Evolutionary conservation across 2,888 invertebrate species (phyloP), one percentile per base, ranked within the genome.

Genomic region (Gymnocheta viridis): DNA sequence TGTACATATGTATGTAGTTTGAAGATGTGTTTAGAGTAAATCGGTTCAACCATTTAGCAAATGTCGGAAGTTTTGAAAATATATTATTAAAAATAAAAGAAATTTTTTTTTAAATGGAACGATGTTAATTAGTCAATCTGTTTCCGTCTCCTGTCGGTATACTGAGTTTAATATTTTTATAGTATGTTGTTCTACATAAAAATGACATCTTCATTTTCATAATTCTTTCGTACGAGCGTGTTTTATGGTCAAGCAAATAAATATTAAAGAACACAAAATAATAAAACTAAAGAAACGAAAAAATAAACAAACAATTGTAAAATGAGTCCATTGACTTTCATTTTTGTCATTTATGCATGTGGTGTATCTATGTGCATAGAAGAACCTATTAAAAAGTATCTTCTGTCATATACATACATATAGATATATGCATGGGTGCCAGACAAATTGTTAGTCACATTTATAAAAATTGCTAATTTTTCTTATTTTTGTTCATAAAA

Each of bases 261-360:
- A 76, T 44, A 73, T 49, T 12, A 69, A 29, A 58, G 14, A 38
- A 24, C 35, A 54, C 9, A 69, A 41, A 79, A 70, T 44, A 62
- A 54, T 51, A 12, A 41, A 74, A 41, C 54, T 29, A 64, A 69
- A 58, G 64, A 67, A 60, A 69, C 69, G 66, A 72, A 72, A 54
- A 80, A 78, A 69, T 44, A 79, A 73, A 79, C 47, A 64, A 72
- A 67, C 70, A 74, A 64, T 38, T 73, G 47, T 17, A 69, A 74
- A 78, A 79, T 78, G 81, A 77, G 84, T 81, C 77, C 84, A 77
- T 84, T 84, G 84, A 84, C 83, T 77, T 60, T 58, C 54, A 67
- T 58, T 66, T 78, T n/a, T 62, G 56, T 73, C 27, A 54, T 41
- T 74, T n/a, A 51, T 62, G 24, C 17, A 47, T 27, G 5, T 24